Evolutionary conservation across 2,888 invertebrate genomes (phyloP), one percentile per base, ranked within the genome.

Genomic region (Hyposoter dolosus): DNA sequence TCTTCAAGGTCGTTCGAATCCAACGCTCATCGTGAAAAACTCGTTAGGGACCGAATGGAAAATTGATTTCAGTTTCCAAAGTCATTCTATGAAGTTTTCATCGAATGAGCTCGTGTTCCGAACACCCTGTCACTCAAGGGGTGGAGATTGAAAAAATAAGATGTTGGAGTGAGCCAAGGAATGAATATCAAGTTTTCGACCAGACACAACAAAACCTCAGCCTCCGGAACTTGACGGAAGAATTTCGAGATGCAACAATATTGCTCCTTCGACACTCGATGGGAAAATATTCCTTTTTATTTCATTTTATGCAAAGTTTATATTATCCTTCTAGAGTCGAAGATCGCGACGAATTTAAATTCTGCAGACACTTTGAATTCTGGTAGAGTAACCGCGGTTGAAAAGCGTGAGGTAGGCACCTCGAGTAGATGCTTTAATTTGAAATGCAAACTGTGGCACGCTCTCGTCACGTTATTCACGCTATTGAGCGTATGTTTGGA

Each of bases 391-490:
- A 60, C 60, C 28, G 28, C 60, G 28, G 60, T 60, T 56, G 19
- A 79, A 32, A 23, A 45, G 47, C 56, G 47, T 32, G 53, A 60
- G 68, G 50, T 68, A 68, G 53, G 28, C 60, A 60, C 60, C 60
- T 60, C 28, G 60, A 60, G 60, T 60, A 60, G 81, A 65, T 19
- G 53, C 66, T 75, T 82, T 56, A 68, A 75, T 82, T 82, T 75
- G 75, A 56, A 68, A 75, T 75, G 66, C 81, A 68, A 75, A 82
- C 45, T 82, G 76, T 56, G 75, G 23, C 65, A 65, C 63, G 80
- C 56, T 71, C 50, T 65, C 45, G 40, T 80, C 35, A 45, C 35
- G 63, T 65, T 50, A 50, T 63, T 23, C 72, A 35, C 17, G 60
- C 28, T 28, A 28, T 60, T 60, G 28, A 60, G 60, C 28, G 28